Conservation (phyloP, 2,888 invertebrate species). For the Ectobius pallidus region DNA sequence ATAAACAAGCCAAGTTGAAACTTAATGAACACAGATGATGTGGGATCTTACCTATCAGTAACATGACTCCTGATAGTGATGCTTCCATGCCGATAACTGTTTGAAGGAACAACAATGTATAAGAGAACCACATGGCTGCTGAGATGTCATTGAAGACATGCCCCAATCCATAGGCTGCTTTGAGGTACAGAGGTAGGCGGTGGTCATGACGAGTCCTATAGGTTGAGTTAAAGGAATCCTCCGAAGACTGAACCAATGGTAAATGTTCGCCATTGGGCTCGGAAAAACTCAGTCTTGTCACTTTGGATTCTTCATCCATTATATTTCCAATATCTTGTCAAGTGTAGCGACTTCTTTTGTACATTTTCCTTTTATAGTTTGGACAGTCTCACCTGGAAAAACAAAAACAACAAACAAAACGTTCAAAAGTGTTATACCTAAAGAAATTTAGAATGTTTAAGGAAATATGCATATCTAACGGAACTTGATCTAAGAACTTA, state of each 20-base stretch:
- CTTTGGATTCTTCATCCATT: neutral
- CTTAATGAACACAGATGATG: too few relatives aligned
- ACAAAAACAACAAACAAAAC: too few relatives aligned
- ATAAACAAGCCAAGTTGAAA: too few relatives aligned
- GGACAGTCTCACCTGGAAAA: too few relatives aligned
- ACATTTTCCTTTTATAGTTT: neutral
- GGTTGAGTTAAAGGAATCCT: neutral
- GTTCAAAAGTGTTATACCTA: too few relatives aligned
- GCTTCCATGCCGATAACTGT: constrained; percentile 44
- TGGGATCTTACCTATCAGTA: constrained; percentile 43
- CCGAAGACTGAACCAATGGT: neutral
- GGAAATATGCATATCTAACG: too few relatives aligned
- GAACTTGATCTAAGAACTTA: too few relatives aligned
- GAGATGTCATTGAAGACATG: constrained; percentile 58
- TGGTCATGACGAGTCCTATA: neutral
- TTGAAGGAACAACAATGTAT: constrained; percentile 56
- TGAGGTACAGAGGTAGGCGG: constrained; percentile 11
- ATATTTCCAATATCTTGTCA: neutral
- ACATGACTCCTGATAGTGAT: constrained; percentile 40
- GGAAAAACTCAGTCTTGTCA: neutral
- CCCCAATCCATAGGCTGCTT: constrained; percentile 48
- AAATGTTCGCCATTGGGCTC: neutral
- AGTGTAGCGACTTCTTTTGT: neutral
- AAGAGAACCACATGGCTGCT: constrained; percentile 60
- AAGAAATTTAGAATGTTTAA: too few relatives aligned